Percentiles rank a stretch among this genome's conserved stretches.
Evolutionary conservation across 2,888 invertebrate species (phyloP).

Genomic region (Netelia virgata): DNA sequence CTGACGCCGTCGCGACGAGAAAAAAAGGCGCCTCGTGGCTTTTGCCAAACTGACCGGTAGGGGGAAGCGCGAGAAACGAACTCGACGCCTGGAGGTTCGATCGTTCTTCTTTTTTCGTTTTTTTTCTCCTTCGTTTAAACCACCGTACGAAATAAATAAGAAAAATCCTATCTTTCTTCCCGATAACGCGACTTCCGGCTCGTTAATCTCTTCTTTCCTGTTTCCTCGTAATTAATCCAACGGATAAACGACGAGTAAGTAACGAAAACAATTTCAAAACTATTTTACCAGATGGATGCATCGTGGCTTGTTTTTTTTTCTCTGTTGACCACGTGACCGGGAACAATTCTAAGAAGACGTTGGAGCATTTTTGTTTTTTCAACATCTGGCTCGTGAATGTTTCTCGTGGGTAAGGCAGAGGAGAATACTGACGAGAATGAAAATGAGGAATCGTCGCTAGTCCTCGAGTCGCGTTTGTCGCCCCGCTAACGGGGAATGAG

Average conservation of each 20-base stretch:
- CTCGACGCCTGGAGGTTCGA: conserved; percentile 22
- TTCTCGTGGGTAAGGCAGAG: neutral
- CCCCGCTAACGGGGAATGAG: neutral
- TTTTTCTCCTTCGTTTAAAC: neutral
- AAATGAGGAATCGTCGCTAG: too few species aligned
- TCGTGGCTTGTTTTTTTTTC: neutral
- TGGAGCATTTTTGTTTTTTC: conserved; percentile 2
- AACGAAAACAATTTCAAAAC: too few species aligned
- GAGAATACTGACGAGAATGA: too few species aligned
- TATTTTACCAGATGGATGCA: neutral
- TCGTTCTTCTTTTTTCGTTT: neutral
- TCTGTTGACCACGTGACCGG: neutral
- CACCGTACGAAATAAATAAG: too few species aligned
- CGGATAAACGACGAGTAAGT: neutral
- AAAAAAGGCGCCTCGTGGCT: neutral
- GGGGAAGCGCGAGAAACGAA: conserved; percentile 38
- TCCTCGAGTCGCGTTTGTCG: too few species aligned
- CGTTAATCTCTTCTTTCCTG: too few species aligned
- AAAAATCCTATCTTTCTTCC: too few species aligned
- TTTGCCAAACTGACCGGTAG: conserved; percentile 62
- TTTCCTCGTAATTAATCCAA: too few species aligned
- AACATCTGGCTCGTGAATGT: conserved; percentile 35
- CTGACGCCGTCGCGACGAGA: conserved; percentile 21
- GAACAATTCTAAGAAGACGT: conserved; percentile 27
- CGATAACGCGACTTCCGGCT: too few species aligned